Percentiles rank a stretch among this genome's conserved stretches.
These are phyloP conservation scores for Kryptopterus vitreolus DNA, from an alignment of 2,797 vertebrate species.

Conservation along the genomic window DNA sequence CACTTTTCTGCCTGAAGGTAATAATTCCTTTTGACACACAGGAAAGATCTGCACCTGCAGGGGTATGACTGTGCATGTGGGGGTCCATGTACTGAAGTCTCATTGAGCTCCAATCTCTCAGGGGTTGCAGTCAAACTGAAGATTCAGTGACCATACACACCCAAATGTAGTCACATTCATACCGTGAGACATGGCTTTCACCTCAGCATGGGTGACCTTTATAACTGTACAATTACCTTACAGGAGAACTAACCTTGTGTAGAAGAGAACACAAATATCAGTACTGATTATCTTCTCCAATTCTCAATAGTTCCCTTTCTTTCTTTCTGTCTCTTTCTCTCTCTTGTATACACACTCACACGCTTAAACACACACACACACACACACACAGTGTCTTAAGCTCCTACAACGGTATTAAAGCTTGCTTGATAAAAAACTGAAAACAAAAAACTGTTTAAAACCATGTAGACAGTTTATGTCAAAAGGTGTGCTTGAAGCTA, in stretches of 20 bases:
- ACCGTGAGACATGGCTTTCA: conserved; percentile 6
- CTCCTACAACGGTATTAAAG: too few relatives aligned
- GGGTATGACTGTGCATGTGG: not conserved
- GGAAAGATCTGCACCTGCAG: not conserved
- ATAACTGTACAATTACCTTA: conserved; percentile 3
- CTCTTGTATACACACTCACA: not conserved
- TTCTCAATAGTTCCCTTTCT: not conserved
- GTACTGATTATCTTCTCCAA: conserved; percentile 6
- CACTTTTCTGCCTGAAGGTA: not conserved
- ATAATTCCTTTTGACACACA: conserved; percentile 21
- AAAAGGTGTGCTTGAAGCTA: too few relatives aligned
- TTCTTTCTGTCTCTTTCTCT: not conserved
- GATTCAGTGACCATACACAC: conserved; percentile 6
- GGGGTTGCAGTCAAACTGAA: not conserved
- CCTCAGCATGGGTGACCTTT: conserved; percentile 21
- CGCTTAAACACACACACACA: too few relatives aligned
- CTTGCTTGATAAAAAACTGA: too few relatives aligned
- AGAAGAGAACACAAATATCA: conserved; percentile 14
- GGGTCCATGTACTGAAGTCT: not conserved
- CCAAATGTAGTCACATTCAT: not conserved
- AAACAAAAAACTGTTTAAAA: too few relatives aligned
- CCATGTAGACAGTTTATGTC: too few relatives aligned
- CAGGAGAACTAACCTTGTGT: conserved; percentile 9
- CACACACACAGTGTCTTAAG: too few relatives aligned
- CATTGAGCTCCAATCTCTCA: not conserved